Percentiles rank a stretch among this genome's conserved stretches.
Conservation (phyloP, 1,140 invertebrate genomes). For the Manduca sexta region DNA sequence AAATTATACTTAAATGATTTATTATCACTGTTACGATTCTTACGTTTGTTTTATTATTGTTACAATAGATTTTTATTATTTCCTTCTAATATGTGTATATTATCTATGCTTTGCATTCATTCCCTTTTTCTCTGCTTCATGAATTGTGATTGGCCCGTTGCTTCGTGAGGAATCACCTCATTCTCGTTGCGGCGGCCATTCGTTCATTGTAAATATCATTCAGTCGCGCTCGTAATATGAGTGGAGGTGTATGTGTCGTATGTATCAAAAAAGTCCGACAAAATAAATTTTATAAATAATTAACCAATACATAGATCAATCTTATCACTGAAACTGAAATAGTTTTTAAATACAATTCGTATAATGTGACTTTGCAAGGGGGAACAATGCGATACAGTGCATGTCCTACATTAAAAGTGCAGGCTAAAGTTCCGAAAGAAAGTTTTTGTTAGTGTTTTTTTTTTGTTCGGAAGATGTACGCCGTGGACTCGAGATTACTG, state of each 20-base stretch:
- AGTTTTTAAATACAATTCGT: neutral
- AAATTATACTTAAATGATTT: too few relatives aligned
- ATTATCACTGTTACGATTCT: too few relatives aligned
- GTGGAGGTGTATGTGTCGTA: neutral
- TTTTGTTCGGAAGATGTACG: slow-evolving; percentile 48
- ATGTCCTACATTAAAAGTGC: slow-evolving; percentile 45
- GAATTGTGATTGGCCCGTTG: too few relatives aligned
- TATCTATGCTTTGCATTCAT: too few relatives aligned
- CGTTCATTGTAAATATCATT: slow-evolving; percentile 3
- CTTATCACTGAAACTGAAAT: slow-evolving; percentile 7
- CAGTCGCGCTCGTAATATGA: neutral
- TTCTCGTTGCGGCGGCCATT: neutral
- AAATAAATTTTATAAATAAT: slow-evolving; percentile 4
- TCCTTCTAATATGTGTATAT: too few relatives aligned
- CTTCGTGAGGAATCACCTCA: neutral
- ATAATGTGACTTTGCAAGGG: slow-evolving; percentile 1
- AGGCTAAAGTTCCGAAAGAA: slow-evolving; percentile 37
- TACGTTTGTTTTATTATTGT: too few relatives aligned
- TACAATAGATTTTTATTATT: too few relatives aligned
- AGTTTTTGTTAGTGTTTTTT: slow-evolving; percentile 32
- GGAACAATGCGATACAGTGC: neutral
- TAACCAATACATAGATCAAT: slow-evolving; percentile 3
- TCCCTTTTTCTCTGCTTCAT: too few relatives aligned
- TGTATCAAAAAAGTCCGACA: neutral
- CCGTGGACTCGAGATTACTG: slow-evolving; percentile 32